These are phyloP conservation scores for Cataglyphis cursor DNA, from an alignment of 2,888 invertebrate species.

Conservation along the genomic window DNA sequence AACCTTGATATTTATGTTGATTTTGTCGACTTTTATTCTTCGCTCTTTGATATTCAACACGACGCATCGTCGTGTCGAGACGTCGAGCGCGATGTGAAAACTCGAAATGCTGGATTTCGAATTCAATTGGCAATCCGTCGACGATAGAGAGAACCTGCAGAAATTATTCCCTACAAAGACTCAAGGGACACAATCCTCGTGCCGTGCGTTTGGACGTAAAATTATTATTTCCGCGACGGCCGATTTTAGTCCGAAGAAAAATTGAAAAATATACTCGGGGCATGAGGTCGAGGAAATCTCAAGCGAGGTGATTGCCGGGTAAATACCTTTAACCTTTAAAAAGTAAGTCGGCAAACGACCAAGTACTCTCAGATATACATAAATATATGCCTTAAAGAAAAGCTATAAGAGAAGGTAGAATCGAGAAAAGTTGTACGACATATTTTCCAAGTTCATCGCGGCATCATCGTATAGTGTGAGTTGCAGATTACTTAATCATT, in stretches of 20 bases:
- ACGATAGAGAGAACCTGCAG: not conserved
- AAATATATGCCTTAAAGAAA: not conserved
- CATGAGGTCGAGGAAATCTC: constrained; percentile 26
- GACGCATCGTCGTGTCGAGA: constrained; percentile 5
- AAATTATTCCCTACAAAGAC: constrained; percentile 36
- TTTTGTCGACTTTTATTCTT: constrained; percentile 16
- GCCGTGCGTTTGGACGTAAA: constrained; percentile 12
- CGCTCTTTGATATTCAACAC: constrained; percentile 25
- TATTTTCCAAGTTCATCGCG: constrained; percentile 30
- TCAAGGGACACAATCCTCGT: constrained; percentile 8
- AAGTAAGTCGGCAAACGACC: constrained; percentile 1
- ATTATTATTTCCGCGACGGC: constrained; percentile 18
- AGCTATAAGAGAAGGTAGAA: not conserved
- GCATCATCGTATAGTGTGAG: not conserved
- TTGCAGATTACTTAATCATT: not conserved
- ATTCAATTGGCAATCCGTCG: constrained; percentile 35
- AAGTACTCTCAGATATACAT: not conserved
- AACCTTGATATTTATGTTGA: constrained; percentile 27
- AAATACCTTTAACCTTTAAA: constrained; percentile 39
- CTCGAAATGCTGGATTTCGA: constrained; percentile 24
- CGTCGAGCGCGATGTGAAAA: constrained; percentile 1
- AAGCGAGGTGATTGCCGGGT: constrained; percentile 10
- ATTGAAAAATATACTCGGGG: constrained; percentile 10
- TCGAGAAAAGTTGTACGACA: not conserved
- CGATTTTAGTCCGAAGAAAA: constrained; percentile 4